A percentile compares a stretch with the other conserved stretches of the same genome.
These are phyloP conservation scores for Cardiocondyla obscurior DNA, from an alignment of 1,140 invertebrate genomes.

Conservation along the genomic window DNA sequence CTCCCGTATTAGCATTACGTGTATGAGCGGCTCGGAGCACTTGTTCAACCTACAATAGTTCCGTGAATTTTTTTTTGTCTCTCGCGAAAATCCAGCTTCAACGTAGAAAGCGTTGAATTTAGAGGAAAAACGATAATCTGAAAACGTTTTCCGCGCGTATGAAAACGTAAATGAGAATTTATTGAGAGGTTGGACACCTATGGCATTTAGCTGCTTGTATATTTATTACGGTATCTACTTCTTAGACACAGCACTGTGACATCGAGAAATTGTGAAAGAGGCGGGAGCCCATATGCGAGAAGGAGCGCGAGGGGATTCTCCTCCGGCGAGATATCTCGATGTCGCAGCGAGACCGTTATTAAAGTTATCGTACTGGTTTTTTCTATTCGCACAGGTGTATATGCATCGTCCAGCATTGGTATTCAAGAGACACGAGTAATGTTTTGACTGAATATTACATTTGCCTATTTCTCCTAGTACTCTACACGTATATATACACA, in stretches of 20 bases:
- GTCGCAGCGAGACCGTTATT: constrained; percentile 60
- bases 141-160: no score
- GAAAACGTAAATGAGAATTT: not conserved
- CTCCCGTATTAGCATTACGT: constrained; percentile 22
- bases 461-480: constrained; percentile 46
- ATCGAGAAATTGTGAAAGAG: constrained; percentile 50
- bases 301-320: not conserved
- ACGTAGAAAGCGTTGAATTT: no score
- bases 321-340: constrained; percentile 47
- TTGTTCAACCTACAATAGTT: not conserved
- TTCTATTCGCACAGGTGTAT: constrained; percentile 64
- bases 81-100: not conserved
- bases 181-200: not conserved
- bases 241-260: constrained; percentile 58
- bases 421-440: constrained; percentile 60
- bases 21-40: constrained; percentile 9
- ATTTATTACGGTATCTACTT: constrained; percentile 13
- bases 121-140: no score
- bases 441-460: constrained; percentile 62
- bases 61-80: not conserved
- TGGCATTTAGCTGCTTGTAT: constrained; percentile 9
- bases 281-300: not conserved
- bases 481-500: constrained; percentile 22
- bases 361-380: constrained; percentile 55
- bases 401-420: constrained; percentile 69